Percentiles rank a stretch among this genome's conserved stretches.
phyloP scores from a whole-genome alignment of 2,113 vertebrate species.

The Amphilophus citrinellus region DNA sequence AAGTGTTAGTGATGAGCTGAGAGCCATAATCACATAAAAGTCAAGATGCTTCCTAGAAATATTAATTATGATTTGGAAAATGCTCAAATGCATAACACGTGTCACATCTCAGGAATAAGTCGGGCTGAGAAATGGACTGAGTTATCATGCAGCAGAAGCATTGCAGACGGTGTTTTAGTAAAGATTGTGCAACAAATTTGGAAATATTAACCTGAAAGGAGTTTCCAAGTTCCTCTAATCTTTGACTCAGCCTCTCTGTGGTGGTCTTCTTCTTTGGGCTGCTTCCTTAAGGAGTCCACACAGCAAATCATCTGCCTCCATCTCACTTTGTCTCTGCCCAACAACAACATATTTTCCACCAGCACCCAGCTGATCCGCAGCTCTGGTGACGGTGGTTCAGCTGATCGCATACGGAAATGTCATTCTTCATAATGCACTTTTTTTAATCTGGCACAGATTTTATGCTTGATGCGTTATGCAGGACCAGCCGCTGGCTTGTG shows the following conservation, averaged over 20 bases:
- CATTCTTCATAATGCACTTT: background rate
- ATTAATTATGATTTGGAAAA: background rate
- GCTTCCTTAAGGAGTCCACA: background rate
- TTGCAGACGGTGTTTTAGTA: background rate
- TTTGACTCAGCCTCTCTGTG: background rate
- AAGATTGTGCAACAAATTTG: background rate
- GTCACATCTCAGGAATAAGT: background rate
- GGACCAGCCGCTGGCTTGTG: background rate
- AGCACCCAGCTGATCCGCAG: background rate
- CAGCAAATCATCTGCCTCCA: background rate
- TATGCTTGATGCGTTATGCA: background rate
- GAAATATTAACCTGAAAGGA: background rate
- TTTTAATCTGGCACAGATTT: background rate
- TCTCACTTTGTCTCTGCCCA: background rate
- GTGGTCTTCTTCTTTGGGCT: background rate
- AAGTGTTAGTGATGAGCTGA: background rate
- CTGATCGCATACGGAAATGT: background rate
- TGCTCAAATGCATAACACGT: background rate
- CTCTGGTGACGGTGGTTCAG: background rate
- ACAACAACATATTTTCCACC: background rate
- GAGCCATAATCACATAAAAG: background rate
- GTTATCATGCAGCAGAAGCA: background rate
- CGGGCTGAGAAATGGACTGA: background rate
- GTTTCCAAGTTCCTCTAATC: background rate
- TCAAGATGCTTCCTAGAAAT: background rate